phyloP scores from a whole-genome alignment of 2,888 invertebrate species.

The Nematopogon swammerdamellus region DNA sequence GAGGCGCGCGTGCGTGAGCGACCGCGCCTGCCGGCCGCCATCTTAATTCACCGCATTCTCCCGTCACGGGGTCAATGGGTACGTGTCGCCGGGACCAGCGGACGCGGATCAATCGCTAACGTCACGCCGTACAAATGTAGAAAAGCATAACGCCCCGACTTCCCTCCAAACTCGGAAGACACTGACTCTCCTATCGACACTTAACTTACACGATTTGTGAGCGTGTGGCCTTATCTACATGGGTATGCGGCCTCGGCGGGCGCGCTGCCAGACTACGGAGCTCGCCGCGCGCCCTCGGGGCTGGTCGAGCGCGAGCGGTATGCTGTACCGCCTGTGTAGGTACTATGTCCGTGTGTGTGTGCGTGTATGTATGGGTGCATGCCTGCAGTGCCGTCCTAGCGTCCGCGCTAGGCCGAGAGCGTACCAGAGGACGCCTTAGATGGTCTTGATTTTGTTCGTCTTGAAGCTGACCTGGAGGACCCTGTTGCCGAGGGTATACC shows the following conservation, averaged over 20 bases:
- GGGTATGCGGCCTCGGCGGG: neutral
- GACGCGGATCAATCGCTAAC: no score
- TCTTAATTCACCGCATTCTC: slow-evolving; percentile 47
- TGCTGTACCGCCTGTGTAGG: neutral
- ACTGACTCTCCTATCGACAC: neutral
- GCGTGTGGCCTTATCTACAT: neutral
- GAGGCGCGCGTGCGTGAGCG: slow-evolving; percentile 17
- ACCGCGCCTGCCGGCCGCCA: slow-evolving; percentile 26
- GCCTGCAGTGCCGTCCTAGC: slow-evolving; percentile 54
- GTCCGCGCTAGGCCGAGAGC: slow-evolving; percentile 33
- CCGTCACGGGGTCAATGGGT: slow-evolving; percentile 23
- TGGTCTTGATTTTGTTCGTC: slow-evolving; percentile 75
- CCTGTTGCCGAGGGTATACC: slow-evolving; percentile 86
- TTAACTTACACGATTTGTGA: neutral
- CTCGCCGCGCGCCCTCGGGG: neutral
- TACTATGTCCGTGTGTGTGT: slow-evolving; percentile 8
- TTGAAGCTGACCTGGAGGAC: slow-evolving; percentile 93
- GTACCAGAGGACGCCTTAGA: slow-evolving; percentile 51
- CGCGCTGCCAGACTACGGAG: neutral
- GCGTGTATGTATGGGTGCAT: slow-evolving; percentile 42
- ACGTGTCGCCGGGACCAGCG: no score
- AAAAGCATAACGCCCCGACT: neutral
- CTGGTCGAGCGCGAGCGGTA: neutral
- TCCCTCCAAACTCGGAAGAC: neutral
- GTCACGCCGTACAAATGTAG: no score